phyloP scores from a whole-genome alignment of 2,888 invertebrate genomes.

The Metallyticus violacea region DNA sequence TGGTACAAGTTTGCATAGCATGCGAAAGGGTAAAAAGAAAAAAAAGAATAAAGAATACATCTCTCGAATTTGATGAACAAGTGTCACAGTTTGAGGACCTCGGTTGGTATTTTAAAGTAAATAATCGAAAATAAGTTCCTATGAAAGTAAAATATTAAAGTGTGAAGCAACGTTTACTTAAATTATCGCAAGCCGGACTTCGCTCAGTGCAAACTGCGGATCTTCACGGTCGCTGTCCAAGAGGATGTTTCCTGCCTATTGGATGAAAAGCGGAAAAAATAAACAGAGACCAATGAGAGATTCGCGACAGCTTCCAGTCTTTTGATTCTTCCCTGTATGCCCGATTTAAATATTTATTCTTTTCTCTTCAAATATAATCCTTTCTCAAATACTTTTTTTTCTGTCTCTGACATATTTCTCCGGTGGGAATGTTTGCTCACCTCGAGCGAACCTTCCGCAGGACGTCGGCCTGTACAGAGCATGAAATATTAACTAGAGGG shows the following conservation, averaged over 20 bases:
- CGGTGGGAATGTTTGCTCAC: not conserved
- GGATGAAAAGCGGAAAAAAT: not conserved
- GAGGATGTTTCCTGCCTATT: not conserved
- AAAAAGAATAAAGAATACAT: too few relatives aligned
- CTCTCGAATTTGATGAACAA: too few relatives aligned
- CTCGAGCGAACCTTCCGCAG: not conserved
- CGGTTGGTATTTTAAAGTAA: too few relatives aligned
- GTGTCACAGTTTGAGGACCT: too few relatives aligned
- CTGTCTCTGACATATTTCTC: not conserved
- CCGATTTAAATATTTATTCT: slow-evolving; percentile 12
- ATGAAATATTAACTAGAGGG: not conserved
- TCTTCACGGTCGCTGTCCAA: not conserved
- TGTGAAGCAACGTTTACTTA: not conserved
- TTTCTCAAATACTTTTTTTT: slow-evolving; percentile 8
- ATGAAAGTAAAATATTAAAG: not conserved
- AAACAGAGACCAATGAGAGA: not conserved
- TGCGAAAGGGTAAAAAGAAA: too few relatives aligned
- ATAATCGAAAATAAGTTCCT: too few relatives aligned
- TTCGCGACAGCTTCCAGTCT: not conserved
- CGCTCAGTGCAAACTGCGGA: not conserved
- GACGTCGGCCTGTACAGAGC: not conserved
- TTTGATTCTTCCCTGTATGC: not conserved
- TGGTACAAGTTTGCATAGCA: too few relatives aligned
- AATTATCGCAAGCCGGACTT: not conserved
- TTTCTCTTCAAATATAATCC: slow-evolving; percentile 11